Conservation (phyloP, 2,797 vertebrate genomes). For the Nannoperca australis region DNA sequence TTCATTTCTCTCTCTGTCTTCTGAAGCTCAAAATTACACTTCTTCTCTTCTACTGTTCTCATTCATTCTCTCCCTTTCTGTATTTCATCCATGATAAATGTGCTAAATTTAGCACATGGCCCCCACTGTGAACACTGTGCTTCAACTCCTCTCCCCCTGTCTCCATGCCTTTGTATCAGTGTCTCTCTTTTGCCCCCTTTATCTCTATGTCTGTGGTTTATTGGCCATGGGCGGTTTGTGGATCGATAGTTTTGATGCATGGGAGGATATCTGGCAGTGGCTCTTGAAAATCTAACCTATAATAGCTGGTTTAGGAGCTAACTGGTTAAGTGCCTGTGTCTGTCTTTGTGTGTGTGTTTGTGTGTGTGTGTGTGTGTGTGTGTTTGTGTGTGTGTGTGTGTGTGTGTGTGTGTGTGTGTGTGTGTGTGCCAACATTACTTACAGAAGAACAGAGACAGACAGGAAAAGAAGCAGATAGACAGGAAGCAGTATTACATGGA, state of each 20-base stretch:
- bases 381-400: neutral
- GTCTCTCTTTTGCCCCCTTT: conserved; percentile 15
- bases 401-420: conserved; percentile 5
- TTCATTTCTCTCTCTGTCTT: conserved; percentile 46
- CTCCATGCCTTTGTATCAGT: conserved; percentile 47
- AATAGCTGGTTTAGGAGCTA: conserved; percentile 56
- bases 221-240: conserved; percentile 49
- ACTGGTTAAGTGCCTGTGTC: conserved; percentile 46
- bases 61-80: conserved; percentile 13
- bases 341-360: conserved; percentile 17
- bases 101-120: conserved; percentile 50
- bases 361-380: conserved; percentile 12
- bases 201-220: conserved; percentile 42
- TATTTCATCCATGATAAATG: conserved; percentile 53
- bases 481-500: conserved; percentile 2
- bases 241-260: conserved; percentile 76
- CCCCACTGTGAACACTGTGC: conserved; percentile 47
- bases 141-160: conserved; percentile 56
- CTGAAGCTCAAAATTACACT: conserved; percentile 5
- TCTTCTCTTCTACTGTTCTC: conserved; percentile 18
- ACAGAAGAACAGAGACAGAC: conserved; percentile 29
- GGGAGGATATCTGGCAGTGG: conserved; percentile 53
- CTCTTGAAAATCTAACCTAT: conserved; percentile 63
- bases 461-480: conserved; percentile 26
- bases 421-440: conserved; percentile 15